Percentiles rank a stretch among this genome's conserved stretches.
These are phyloP conservation scores for Caenorhabditis sp. DNA, from an alignment of 2,888 invertebrate genomes.

Conservation along the genomic window DNA sequence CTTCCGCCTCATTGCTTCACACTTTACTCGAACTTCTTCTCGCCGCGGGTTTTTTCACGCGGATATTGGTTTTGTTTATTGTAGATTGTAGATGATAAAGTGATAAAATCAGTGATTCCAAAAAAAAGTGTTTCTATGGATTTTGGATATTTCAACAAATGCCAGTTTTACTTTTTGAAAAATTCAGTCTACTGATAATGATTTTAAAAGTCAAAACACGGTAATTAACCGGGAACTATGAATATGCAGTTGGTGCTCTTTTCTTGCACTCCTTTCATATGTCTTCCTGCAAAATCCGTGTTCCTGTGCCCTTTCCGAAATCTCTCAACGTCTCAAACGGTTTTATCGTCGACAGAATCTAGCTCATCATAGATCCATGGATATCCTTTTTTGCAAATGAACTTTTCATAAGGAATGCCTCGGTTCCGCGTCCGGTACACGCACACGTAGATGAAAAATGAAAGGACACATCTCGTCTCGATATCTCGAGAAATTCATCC, in stretches of 20 bases:
- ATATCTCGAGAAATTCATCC: slow-evolving; percentile 13
- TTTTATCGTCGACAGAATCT: slow-evolving; percentile 19
- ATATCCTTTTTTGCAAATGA: background rate
- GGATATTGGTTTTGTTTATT: too few species aligned
- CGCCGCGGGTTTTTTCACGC: background rate
- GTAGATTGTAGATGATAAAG: background rate
- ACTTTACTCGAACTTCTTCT: slow-evolving; percentile 61
- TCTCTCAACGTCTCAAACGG: background rate
- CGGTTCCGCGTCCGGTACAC: background rate
- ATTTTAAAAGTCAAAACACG: too few species aligned
- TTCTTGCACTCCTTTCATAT: background rate
- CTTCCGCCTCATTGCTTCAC: slow-evolving; percentile 65
- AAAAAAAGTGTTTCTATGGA: too few species aligned
- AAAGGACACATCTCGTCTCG: slow-evolving; percentile 24
- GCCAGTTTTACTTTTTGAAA: too few species aligned
- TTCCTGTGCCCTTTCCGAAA: background rate
- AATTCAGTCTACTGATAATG: too few species aligned
- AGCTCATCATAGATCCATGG: slow-evolving; percentile 25
- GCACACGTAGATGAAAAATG: background rate
- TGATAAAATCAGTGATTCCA: background rate
- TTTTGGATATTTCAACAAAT: too few species aligned
- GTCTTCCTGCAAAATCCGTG: background rate
- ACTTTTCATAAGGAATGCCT: slow-evolving; percentile 1
- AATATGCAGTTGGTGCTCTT: too few species aligned
- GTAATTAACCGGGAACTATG: too few species aligned